Conservation (phyloP, 2,797 vertebrate genomes). For the Neostethus bicornis region DNA sequence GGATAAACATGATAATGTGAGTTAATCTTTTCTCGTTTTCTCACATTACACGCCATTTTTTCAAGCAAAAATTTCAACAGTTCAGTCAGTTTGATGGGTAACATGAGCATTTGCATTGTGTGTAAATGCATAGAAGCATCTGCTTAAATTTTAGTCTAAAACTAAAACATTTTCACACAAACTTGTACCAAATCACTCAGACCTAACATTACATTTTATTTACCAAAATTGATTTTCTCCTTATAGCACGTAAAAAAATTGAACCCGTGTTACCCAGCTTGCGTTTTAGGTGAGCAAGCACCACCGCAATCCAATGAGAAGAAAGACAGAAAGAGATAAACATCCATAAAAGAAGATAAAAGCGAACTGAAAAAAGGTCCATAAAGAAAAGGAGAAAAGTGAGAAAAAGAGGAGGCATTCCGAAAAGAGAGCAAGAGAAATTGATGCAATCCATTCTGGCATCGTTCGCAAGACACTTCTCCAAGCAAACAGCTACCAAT, state of each 20-base stretch:
- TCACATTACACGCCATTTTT: slow-evolving; percentile 57
- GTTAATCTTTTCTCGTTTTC: slow-evolving; percentile 31
- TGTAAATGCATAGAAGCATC: background rate
- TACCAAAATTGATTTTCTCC: background rate
- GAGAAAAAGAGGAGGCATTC: slow-evolving; percentile 70
- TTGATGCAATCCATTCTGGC: slow-evolving; percentile 75
- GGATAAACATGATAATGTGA: slow-evolving; percentile 48
- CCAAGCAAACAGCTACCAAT: slow-evolving; percentile 69
- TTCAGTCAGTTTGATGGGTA: slow-evolving; percentile 58
- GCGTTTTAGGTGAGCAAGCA: slow-evolving; percentile 70
- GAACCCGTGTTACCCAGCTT: slow-evolving; percentile 76
- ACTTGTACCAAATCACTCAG: background rate
- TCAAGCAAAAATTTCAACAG: slow-evolving; percentile 46
- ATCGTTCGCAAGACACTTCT: slow-evolving; percentile 78
- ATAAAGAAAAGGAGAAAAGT: slow-evolving; percentile 51
- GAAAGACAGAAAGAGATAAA: slow-evolving; percentile 62
- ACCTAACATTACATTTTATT: background rate
- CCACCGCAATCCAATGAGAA: slow-evolving; percentile 61
- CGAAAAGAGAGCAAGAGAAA: slow-evolving; percentile 63
- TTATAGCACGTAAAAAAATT: slow-evolving; percentile 1
- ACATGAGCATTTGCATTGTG: slow-evolving; percentile 61
- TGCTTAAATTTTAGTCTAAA: background rate
- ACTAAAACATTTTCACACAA: background rate
- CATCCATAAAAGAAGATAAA: slow-evolving; percentile 68
- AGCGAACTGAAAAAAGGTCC: slow-evolving; percentile 51